Evolutionary conservation across 2,888 invertebrate genomes (phyloP), one percentile per base, ranked within the genome.

Genomic region (Caenorhabditis doughertyi): DNA sequence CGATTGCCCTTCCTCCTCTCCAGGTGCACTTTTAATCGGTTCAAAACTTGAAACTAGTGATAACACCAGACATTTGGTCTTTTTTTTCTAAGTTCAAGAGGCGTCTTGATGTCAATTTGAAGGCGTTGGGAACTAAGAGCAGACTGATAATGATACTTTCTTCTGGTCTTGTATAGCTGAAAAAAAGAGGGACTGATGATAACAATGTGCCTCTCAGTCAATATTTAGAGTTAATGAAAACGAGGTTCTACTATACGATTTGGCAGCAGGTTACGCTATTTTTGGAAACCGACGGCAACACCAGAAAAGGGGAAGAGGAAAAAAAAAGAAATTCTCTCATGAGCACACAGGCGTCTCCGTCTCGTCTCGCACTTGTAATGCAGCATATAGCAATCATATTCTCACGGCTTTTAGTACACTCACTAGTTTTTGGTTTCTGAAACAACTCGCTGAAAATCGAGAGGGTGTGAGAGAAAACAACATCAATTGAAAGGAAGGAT

Each of bases 341-440:
- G 77, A 74, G 68, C 68, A 68, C 70, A 56, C 27, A 51, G 29
- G 72, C 72, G 49, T 39, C 65, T 42, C 42, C 60, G 60, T 47
- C 68, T 56, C 47, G 25, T 55, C 70, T 70, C 58, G 74, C 67
- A 76, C 74, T 76, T 76, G 74, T 65, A 67, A 58, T 56, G 65
- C 65, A 49, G 60, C 49, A 47, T 56, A 68, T 67, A 60, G 68
- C 68, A 77, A 77, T 77, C 68, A 68, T 77, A 77, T 77, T 77
- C 77, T 77, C 77, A 77, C 68, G 77, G 68, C 68, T 77, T 68
- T 62, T 68, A 76, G 76, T 67, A 62, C 77, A 76, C 44, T n/a
- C 53, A 68, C 68, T 77, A 77, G 77, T 77, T 68, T 77, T 68
- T 77, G 77, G 58, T 77, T 77, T 68, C 68, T 77, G 58, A 68